A percentile compares a stretch with the other conserved stretches of the same genome.
Evolutionary conservation across 2,797 vertebrate genomes (phyloP).

Genomic region (Cephalopachus bancanus): DNA sequence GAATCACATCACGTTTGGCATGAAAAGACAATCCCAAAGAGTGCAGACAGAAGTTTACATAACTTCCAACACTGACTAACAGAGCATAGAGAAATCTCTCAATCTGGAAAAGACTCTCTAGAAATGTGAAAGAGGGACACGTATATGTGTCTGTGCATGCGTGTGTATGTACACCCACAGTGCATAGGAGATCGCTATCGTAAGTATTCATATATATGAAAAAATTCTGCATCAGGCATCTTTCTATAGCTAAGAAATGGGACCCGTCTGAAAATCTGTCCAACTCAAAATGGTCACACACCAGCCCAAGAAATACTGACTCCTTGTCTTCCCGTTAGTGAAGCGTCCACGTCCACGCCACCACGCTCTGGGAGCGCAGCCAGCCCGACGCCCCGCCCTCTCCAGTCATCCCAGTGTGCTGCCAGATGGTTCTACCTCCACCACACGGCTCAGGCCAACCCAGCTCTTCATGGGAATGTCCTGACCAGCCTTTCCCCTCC

Average conservation of each 20-base stretch:
- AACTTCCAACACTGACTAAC: neutral
- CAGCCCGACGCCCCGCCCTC: neutral
- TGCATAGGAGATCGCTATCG: neutral
- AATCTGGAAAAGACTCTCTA: neutral
- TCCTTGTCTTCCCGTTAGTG: neutral
- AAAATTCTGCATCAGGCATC: neutral
- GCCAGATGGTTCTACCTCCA: neutral
- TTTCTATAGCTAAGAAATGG: neutral
- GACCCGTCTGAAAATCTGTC: neutral
- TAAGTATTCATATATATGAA: neutral
- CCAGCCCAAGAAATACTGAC: neutral
- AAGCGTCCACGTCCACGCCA: neutral
- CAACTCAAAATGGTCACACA: neutral
- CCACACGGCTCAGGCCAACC: neutral
- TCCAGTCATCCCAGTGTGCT: neutral
- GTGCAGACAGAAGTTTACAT: neutral
- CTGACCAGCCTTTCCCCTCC: too few species aligned
- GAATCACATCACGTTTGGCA: neutral
- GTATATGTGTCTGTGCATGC: too few species aligned
- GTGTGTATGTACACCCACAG: neutral
- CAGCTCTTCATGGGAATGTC: neutral
- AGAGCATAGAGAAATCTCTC: neutral
- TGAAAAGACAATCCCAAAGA: constrained; percentile 13
- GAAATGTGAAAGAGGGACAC: constrained; percentile 8
- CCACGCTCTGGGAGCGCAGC: neutral